Conservation (phyloP, 2,113 vertebrate genomes). For the Sinocyclocheilus anophthalmus region DNA sequence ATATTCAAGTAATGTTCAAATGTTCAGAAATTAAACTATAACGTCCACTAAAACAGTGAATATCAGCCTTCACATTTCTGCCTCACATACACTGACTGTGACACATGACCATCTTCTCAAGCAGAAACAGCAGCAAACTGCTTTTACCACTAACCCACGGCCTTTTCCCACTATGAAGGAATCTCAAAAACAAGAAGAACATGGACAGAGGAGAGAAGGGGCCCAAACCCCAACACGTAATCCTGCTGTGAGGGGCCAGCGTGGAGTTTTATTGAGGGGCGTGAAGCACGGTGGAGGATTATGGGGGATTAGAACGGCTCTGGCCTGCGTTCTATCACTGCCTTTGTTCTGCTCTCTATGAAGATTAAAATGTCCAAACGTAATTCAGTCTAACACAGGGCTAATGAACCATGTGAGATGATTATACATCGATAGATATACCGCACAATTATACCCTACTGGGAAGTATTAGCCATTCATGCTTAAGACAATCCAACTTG, state of each 20-base stretch:
- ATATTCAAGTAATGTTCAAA: background rate
- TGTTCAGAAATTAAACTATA: background rate
- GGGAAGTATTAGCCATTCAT: background rate
- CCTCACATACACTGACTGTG: too few relatives aligned
- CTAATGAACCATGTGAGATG: constrained; percentile 27
- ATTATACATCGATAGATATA: constrained; percentile 6
- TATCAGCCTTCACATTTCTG: background rate
- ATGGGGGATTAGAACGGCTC: constrained; percentile 57
- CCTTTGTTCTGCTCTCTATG: constrained; percentile 58
- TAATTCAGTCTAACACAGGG: constrained; percentile 15
- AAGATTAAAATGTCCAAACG: constrained; percentile 56
- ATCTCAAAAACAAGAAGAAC: background rate
- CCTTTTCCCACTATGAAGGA: background rate
- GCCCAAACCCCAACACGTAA: background rate
- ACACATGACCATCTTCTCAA: background rate
- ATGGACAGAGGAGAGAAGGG: background rate
- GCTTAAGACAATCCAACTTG: background rate
- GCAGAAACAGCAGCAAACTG: background rate
- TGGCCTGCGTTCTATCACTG: constrained; percentile 52
- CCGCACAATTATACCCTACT: background rate
- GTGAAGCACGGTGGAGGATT: constrained; percentile 53
- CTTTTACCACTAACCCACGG: background rate
- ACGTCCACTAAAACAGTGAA: background rate
- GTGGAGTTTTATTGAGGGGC: background rate
- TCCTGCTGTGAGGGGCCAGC: constrained; percentile 32